Base-by-base conservation (phyloP, 2,888 invertebrate genomes). In the Drosophila setosimentum region DNA sequence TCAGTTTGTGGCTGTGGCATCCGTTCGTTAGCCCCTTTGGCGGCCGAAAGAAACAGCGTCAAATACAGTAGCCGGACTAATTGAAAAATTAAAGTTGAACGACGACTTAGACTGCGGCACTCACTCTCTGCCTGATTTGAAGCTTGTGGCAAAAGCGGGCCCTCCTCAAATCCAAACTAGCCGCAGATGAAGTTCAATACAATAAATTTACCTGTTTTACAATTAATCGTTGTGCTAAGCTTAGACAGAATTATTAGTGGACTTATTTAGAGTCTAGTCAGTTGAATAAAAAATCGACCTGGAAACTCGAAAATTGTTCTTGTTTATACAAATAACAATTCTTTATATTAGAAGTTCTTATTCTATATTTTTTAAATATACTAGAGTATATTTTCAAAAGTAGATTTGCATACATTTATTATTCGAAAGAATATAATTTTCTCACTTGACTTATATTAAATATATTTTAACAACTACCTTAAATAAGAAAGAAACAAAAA, bases 41-140 rank as follows among this genome's bases (percentile, higher is more conserved):
- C 77, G 77, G 63, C 62, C 54, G 21, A 50, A 50, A 61, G 58
- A 33, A 74, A 66, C 72, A 67, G 67, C 74, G 76, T 82, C 80
- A 81, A 90, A 90, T 85, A 91, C 91, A 83, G 91, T 86, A 91
- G 91, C 91, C 80, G 73, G 68, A 87, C 91, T 91, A 90, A 91
- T 91, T 91, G 91, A 87, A 91, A 91, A 91, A 85, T 87, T 67
- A 68, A 76, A 80, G 33, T 68, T 68, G 32, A 57, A 21, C 48
- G 35, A 53, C 29, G 33, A 49, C 45, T 66, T 58, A 53, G 53
- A 45, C 55, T 4, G 54, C 32, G 29, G 32, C 24, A 33, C 63
- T 50, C 49, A 50, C 27, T 33, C 45, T 60, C 21, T n/a, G 35
- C 24, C 27, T 29, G 30, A 45, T 30, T 54, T 54, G 33, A 2